Evolutionary conservation across 2,113 vertebrate genomes (phyloP).

Genomic region (rabbit (Oryctolagus cuniculus)): mOryCun1.1 NC_091450.1:46295501-46296000

Average conservation of each 20-base stretch:
- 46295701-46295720: not conserved
- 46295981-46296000: too few species aligned
- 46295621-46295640: not conserved
- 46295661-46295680: not conserved
- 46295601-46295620: not conserved
- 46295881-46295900: too few species aligned
- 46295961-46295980: too few species aligned
- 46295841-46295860: not conserved
- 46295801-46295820: not conserved
- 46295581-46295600: too few species aligned
- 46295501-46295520: not conserved
- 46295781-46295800: not conserved
- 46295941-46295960: too few species aligned
- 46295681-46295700: not conserved
- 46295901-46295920: too few species aligned
- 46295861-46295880: too few species aligned
- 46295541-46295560: not conserved
- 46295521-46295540: not conserved
- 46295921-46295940: too few species aligned
- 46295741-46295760: not conserved
- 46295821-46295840: not conserved
- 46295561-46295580: not conserved
- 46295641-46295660: not conserved
- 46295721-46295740: not conserved
- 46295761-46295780: not conserved